Conservation (phyloP, 2,797 vertebrate species). For the Catharus ustulatus region DNA sequence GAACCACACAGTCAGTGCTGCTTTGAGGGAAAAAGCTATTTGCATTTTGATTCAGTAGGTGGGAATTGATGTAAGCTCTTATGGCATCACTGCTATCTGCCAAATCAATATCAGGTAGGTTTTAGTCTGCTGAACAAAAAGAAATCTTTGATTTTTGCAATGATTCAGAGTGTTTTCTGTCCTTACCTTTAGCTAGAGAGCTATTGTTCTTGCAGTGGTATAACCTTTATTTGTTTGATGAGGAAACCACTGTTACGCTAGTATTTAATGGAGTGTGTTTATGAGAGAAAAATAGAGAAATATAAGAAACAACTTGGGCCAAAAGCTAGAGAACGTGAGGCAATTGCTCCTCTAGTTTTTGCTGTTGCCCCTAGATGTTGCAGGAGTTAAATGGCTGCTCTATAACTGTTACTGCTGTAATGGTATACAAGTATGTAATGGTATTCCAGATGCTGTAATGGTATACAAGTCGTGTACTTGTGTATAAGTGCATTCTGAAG, state of each 20-base stretch:
- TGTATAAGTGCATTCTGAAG: background rate
- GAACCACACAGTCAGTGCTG: background rate
- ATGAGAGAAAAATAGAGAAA: background rate
- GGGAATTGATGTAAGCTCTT: rapidly evolving
- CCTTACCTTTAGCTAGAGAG: background rate
- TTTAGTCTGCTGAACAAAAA: background rate
- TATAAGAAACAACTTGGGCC: background rate
- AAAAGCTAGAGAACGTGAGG: background rate
- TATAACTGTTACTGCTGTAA: background rate
- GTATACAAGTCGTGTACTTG: background rate
- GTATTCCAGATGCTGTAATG: background rate
- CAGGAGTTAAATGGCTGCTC: background rate
- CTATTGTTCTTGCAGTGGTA: background rate
- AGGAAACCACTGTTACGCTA: background rate
- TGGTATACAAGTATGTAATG: background rate
- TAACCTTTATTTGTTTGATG: background rate
- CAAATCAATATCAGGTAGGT: background rate
- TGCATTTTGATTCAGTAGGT: background rate
- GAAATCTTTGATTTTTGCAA: background rate
- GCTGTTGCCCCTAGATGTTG: background rate
- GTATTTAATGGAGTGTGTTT: background rate
- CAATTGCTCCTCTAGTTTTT: background rate
- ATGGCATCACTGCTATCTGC: background rate
- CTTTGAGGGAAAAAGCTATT: background rate
- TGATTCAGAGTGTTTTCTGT: background rate